Base-by-base conservation (phyloP, 2,797 vertebrate genomes). In the Acridotheres tristis region DNA sequence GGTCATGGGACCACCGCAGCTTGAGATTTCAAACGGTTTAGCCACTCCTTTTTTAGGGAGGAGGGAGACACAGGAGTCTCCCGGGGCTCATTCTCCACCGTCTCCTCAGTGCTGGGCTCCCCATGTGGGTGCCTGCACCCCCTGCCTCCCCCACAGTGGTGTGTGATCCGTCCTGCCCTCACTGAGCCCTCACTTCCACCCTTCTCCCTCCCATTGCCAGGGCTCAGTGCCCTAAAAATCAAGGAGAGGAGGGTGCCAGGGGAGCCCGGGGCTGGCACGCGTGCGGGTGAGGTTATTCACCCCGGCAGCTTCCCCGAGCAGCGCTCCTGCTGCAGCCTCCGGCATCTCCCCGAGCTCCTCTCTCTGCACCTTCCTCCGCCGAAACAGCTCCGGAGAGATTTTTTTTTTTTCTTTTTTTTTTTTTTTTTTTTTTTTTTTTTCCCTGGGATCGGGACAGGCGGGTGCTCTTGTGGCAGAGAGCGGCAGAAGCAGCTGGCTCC, bases 1-100 rank as follows among this genome's bases (percentile, higher is more conserved):
- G 29, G 10, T 38, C 1, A 0, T 22, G 63, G 40, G 59, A 89
- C n/a, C 18, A 7, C 18, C 22, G 8, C 0, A 0, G 15, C 12
- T 18, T 16, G 66, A 67, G 47, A 57, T 57, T 67, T 74, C 30
- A 23, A 38, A 50, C 2, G 8, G 26, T 6, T 88, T 20, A 21
- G 21, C 55, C 15, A 2, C 7, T 9, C 21, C 5, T n/a, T 50
- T 61, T 43, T 43, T 5, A 40, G 34, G 36, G 7, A 68, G 38
- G 50, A 89, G 34, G 11, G 45, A 69, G 57, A 13, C 32, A 4
- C 29, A 2, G 8, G 54, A 13, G 23, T 36, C 42, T 48, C 38
- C 43, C 0, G 3, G 26, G 43, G 16, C 40, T 66, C 22, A 36
- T 92, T 88, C 36, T 2, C 54, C 63, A 61, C 27, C 1, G 0